A percentile compares a stretch with the other conserved stretches of the same genome.
Conservation (phyloP, 1,140 invertebrate genomes). For the Drosophila orosa region DNA sequence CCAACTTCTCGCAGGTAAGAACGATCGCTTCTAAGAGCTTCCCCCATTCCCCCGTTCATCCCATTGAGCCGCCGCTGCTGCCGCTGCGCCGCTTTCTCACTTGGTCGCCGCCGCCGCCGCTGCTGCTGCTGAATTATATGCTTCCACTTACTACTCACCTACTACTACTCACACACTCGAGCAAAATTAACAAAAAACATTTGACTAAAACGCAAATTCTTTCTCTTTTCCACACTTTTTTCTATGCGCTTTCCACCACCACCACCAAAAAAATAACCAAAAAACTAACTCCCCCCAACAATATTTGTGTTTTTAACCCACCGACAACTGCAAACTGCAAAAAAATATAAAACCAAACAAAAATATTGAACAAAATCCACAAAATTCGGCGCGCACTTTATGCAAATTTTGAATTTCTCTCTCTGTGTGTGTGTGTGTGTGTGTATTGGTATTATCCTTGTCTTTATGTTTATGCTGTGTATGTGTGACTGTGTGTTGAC, state of each 20-base stretch:
- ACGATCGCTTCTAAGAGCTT: slow-evolving; percentile 15
- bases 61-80: slow-evolving; percentile 29
- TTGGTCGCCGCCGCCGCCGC: slow-evolving; percentile 43
- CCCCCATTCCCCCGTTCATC: slow-evolving; percentile 54
- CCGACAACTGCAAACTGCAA: slow-evolving; percentile 34
- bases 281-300: slow-evolving; percentile 51
- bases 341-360: slow-evolving; percentile 20
- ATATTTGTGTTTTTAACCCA: slow-evolving; percentile 51
- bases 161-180: slow-evolving; percentile 51
- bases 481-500: slow-evolving; percentile 50
- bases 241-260: slow-evolving; percentile 84
- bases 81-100: slow-evolving; percentile 53
- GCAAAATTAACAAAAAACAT: slow-evolving; percentile 69
- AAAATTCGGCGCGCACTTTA: slow-evolving; percentile 64
- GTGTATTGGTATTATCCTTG: slow-evolving; percentile 54
- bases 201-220: slow-evolving; percentile 78
- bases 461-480: slow-evolving; percentile 64
- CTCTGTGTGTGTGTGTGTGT: slow-evolving; percentile 48
- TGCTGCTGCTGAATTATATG: slow-evolving; percentile 44
- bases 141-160: slow-evolving; percentile 61
- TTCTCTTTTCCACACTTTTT: slow-evolving; percentile 82
- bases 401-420: slow-evolving; percentile 50
- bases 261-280: slow-evolving; percentile 57
- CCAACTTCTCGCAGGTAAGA: slow-evolving; percentile 96
- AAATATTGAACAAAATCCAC: slow-evolving; percentile 42